Evolutionary conservation across 2,113 vertebrate species (phyloP), one percentile per base, ranked within the genome.

Genomic region (Neogobius melanostomus): DNA sequence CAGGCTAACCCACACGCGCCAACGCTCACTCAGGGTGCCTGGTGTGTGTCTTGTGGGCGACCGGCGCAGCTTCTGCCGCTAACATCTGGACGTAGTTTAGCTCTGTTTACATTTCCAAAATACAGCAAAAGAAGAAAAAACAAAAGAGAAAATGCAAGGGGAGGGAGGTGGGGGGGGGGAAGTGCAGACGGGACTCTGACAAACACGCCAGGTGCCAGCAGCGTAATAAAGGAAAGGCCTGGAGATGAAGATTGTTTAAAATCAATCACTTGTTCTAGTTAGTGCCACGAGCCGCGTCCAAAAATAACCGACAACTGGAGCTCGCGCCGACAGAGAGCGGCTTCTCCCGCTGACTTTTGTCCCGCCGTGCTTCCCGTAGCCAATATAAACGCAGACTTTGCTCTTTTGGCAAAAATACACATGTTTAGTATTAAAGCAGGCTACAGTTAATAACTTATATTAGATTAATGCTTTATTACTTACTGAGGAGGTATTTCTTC

Each of bases 61-160:
- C 71, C 69, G 76, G 82, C 80, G 85, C 89, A 91, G 87, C 91
- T 93, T 36, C 28, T 36, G 28, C 28, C 28, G 91, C 89, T 90
- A 91, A 94, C 93, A 94, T 94, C 93, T 94, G 93, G 92, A 93
- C 92, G 90, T 90, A 85, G 92, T 93, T 93, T 91, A 85, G 83
- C 83, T 78, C 76, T 93, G 92, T 94, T 93, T 93, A 93, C 87
- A 89, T 94, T 94, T 93, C 91, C 88, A 92, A 89, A 93, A 92
- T 87, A 84, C 85, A 86, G 87, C 91, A 88, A 87, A 89, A 88
- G 81, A 81, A 75, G 81, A 71, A 88, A 73, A 85, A 64, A 78
- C 21, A 57, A 87, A 88, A 87, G 80, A 80, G 73, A 82, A 71
- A 36, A 36, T 2, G 28, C 28, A 36, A 2, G 28, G 28, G 28